Evolutionary conservation across 2,797 vertebrate genomes (phyloP).

Genomic region (Sternarchorhynchus goeldii): DNA sequence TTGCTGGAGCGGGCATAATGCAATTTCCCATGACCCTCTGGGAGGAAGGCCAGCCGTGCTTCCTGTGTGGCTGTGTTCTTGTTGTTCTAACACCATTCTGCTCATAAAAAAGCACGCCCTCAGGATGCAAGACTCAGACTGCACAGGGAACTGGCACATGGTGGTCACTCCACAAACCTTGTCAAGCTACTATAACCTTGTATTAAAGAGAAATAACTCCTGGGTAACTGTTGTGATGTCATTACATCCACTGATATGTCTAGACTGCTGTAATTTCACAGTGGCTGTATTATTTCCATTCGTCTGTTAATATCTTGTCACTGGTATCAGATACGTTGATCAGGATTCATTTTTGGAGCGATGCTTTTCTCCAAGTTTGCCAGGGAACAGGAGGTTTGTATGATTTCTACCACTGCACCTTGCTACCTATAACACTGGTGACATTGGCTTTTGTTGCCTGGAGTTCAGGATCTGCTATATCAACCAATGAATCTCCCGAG

Average conservation of each 20-base stretch:
- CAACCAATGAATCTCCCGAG: constrained; percentile 53
- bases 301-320: background rate
- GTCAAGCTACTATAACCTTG: constrained; percentile 9
- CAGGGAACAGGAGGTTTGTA: constrained; percentile 13
- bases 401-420: constrained; percentile 19
- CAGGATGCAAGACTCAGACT: constrained; percentile 37
- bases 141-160: constrained; percentile 10
- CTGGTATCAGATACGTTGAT: background rate
- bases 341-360: constrained; percentile 6
- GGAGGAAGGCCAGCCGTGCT: constrained; percentile 54
- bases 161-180: constrained; percentile 34
- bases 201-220: constrained; percentile 14
- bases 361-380: constrained; percentile 3
- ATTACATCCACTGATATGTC: constrained; percentile 12
- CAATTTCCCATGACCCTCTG: constrained; percentile 63
- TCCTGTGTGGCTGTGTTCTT: constrained; percentile 52
- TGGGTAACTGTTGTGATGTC: constrained; percentile 2
- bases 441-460: constrained; percentile 48
- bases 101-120: constrained; percentile 46
- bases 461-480: constrained; percentile 50
- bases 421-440: constrained; percentile 25
- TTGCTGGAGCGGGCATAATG: constrained; percentile 59
- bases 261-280: constrained; percentile 14
- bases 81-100: constrained; percentile 55
- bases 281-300: constrained; percentile 3